Conservation (phyloP, 2,888 invertebrate species). For the Pristionchus maxplancki region DNA sequence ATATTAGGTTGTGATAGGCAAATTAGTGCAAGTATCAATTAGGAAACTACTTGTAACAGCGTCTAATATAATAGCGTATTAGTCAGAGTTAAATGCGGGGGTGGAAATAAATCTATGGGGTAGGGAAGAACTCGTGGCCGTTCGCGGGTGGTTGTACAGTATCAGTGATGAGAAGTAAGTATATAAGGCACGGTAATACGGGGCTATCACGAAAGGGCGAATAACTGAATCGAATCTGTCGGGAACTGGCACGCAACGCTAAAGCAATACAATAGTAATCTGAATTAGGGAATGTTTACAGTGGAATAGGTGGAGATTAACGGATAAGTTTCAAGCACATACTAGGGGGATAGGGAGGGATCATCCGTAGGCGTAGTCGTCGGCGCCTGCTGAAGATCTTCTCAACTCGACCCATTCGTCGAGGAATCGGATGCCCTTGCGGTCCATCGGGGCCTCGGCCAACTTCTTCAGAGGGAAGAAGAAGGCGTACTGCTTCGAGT, state of each 20-base stretch:
- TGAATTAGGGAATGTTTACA: not conserved
- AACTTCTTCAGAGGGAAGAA: slow-evolving; percentile 76
- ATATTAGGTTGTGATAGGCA: not conserved
- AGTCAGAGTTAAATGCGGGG: not conserved
- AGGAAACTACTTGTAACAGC: not conserved
- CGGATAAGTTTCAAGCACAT: too few species aligned
- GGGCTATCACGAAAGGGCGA: not conserved
- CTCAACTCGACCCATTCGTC: slow-evolving; percentile 65
- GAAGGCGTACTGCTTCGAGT: slow-evolving; percentile 79
- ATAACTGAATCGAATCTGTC: not conserved
- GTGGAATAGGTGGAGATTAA: not conserved
- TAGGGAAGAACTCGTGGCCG: not conserved
- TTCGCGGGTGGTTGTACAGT: not conserved
- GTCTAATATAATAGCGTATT: too few species aligned
- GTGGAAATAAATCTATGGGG: not conserved
- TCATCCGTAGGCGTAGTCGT: slow-evolving; percentile 22
- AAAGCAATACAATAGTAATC: not conserved
- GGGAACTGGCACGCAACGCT: not conserved
- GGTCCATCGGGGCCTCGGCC: slow-evolving; percentile 56
- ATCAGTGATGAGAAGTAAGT: not conserved
- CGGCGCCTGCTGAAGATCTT: not conserved
- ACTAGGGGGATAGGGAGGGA: not conserved
- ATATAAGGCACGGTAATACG: not conserved
- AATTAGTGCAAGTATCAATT: not conserved
- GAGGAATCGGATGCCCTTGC: slow-evolving; percentile 61